A percentile compares a stretch with the other conserved stretches of the same genome.
Evolutionary conservation across 2,888 invertebrate genomes (phyloP).

Genomic region (Homarus gammarus): DNA sequence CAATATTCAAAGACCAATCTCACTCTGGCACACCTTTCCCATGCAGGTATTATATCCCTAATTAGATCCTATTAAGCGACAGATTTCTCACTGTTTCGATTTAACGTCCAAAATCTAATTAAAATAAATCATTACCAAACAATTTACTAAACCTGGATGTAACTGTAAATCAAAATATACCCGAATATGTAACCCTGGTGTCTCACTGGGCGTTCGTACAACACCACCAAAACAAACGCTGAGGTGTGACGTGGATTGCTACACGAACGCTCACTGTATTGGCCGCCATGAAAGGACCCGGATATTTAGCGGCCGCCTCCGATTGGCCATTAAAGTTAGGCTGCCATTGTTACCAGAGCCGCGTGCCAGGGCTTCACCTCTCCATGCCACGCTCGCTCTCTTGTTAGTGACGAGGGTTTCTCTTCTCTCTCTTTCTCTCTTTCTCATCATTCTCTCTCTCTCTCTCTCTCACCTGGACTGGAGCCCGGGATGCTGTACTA

Average conservation of each 20-base stretch:
- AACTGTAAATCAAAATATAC: neutral
- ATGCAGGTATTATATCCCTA: no score
- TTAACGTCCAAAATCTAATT: neutral
- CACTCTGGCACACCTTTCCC: no score
- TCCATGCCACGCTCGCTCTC: no score
- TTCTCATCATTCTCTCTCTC: no score
- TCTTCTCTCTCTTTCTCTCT: no score
- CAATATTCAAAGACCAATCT: no score
- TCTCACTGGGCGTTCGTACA: neutral
- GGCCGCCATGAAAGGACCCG: neutral
- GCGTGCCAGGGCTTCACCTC: neutral
- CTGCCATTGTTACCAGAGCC: neutral
- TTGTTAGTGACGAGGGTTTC: no score
- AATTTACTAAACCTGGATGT: neutral
- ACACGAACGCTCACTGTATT: neutral
- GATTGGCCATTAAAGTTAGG: neutral
- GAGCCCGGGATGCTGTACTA: neutral
- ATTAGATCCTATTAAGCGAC: neutral
- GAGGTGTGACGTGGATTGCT: neutral
- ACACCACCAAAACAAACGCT: neutral
- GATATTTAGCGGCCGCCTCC: neutral
- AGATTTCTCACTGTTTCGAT: neutral
- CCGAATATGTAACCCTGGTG: neutral
- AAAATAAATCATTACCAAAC: neutral
- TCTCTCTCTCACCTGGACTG: neutral